Conservation (phyloP, 1,140 invertebrate species). For the Drosophila carrolli region DNA sequence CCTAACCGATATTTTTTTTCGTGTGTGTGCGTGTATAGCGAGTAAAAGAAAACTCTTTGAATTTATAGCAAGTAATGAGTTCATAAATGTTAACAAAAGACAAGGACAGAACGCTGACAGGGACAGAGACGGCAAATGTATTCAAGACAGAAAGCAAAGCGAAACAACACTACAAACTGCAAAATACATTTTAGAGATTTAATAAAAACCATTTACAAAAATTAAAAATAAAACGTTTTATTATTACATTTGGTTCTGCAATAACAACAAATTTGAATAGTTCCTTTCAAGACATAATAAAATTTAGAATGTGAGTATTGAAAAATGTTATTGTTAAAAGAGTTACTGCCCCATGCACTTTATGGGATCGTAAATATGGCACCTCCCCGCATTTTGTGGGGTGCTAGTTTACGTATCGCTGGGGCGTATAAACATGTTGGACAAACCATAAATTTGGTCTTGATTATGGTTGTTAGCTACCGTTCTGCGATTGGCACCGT, state of each 20-base stretch:
- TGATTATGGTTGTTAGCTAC: constrained; percentile 78
- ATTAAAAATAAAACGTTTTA: constrained; percentile 5
- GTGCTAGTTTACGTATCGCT: constrained; percentile 5
- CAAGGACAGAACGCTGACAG: constrained; percentile 1
- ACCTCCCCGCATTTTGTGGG: neutral
- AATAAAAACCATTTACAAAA: constrained; percentile 67
- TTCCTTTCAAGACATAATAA: too few relatives aligned
- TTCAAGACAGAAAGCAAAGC: constrained; percentile 42
- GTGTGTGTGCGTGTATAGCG: constrained; percentile 58
- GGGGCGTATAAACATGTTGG: constrained; percentile 41
- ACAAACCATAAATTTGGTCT: constrained; percentile 67
- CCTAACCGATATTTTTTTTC: constrained; percentile 48
- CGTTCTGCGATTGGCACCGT: constrained; percentile 72
- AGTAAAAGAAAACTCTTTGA: constrained; percentile 68
- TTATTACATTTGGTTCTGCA: too few relatives aligned
- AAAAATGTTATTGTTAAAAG: constrained; percentile 12
- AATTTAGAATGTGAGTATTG: neutral
- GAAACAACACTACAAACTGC: constrained; percentile 30
- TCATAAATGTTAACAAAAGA: constrained; percentile 64
- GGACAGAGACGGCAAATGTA: constrained; percentile 35
- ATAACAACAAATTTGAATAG: too few relatives aligned
- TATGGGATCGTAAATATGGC: constrained; percentile 26
- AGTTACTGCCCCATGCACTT: constrained; percentile 36
- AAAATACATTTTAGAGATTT: constrained; percentile 57
- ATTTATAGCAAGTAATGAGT: constrained; percentile 77